A percentile compares a stretch with the other conserved stretches of the same genome.
Conservation (phyloP, 92 coral and sea anemone genomes). For the Phenganax subtilis region DNA sequence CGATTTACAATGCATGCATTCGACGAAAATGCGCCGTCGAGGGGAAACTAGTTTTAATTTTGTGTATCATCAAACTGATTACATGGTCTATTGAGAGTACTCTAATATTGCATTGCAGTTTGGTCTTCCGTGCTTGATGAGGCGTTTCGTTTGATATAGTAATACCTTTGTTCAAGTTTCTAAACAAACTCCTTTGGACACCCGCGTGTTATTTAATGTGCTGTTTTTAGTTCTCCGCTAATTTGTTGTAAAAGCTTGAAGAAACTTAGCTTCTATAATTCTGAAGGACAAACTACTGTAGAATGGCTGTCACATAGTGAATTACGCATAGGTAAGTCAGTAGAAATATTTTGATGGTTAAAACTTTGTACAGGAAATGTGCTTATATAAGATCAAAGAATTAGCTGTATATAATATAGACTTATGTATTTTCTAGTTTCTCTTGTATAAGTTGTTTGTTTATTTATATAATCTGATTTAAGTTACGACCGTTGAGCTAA, state of each 20-base stretch:
- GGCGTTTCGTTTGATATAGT: too few species aligned
- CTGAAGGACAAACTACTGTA: not conserved
- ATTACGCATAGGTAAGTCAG: not conserved
- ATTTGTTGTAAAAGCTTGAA: not conserved
- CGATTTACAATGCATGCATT: too few species aligned
- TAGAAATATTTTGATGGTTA: not conserved
- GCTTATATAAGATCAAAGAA: too few species aligned
- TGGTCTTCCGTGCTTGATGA: too few species aligned
- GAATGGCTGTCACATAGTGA: not conserved
- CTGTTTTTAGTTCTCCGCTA: not conserved
- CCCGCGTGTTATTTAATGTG: not conserved
- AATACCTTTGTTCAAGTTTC: not conserved
- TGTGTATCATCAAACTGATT: not conserved
- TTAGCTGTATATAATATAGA: too few species aligned
- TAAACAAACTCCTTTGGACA: not conserved
- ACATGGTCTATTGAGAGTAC: not conserved
- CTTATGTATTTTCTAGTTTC: too few species aligned
- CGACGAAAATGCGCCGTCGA: too few species aligned
- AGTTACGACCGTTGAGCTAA: too few species aligned
- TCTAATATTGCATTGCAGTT: not conserved
- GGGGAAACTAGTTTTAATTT: not conserved
- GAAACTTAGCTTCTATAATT: not conserved
- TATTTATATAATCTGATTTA: too few species aligned
- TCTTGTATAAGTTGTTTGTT: too few species aligned
- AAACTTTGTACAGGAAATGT: too few species aligned